Base-by-base conservation (phyloP, 2,888 invertebrate genomes). In the Polymixis flavicincta region DNA sequence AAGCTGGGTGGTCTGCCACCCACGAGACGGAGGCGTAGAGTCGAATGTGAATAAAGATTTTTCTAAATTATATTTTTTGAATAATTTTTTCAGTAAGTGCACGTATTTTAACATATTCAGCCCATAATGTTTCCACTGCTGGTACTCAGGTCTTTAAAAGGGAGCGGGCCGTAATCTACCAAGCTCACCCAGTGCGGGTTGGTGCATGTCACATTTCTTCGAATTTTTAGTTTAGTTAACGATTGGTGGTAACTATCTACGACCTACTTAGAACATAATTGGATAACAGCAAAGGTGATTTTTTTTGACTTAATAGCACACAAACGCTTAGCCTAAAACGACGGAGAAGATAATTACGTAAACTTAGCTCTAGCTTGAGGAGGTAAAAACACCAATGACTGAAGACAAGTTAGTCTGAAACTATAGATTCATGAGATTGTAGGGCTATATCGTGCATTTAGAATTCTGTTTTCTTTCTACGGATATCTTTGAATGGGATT, bases 1-100 rank as follows among this genome's bases (percentile, higher is more conserved):
- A 42, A 65, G 55, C 89, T 92, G 95, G 95, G 95, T 95, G 95
- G 95, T 93, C 95, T 93, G 83, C 95, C 95, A 95, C 95, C 95
- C 95, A 95, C 84, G 85, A 84, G 63, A 55, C 6, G 28, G 37
- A 14, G 55, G 2, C 0, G 17, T 81, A 50, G 87, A 87, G 87
- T 72, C 84, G 85, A 61, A 52, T 50, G 17, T 2, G 0, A 22
- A 42, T 79, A 78, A 37, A 81, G 11, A 52, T 78, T 80, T 71
- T 32, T 76, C 9, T 5, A 1, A 25, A 71, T 19, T 32, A 13
- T 67, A 65, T 80, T 63, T 50, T 37, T 3, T 37, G 32, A 2
- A 32, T 3, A 2, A 5, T 37, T 37, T 37, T 5, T 5, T 37
- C 6, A 5, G 37, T 5, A 37, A 37, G 37, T 37, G 37, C 37